These are phyloP conservation scores for Graphium colonna DNA, from an alignment of 2,888 invertebrate species.

Conservation along the genomic window DNA sequence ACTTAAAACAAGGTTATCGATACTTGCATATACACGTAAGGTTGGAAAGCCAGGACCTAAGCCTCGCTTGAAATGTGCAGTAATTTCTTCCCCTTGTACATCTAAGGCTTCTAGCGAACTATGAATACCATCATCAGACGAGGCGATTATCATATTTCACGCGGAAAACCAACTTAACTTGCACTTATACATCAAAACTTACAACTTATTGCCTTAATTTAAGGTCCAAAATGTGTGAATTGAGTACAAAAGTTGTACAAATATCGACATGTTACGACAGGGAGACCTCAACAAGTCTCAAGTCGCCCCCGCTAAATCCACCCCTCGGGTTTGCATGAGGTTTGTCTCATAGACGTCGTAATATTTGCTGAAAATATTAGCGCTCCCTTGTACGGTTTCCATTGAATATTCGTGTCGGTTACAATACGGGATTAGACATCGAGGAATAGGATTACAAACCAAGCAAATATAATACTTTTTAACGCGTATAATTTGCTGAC, in stretches of 20 bases:
- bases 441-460: no score
- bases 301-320: constrained; percentile 53
- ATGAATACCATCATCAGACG: constrained; percentile 74
- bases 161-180: constrained; percentile 22
- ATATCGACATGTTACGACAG: constrained; percentile 46
- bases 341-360: constrained; percentile 59
- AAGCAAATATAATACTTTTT: no score
- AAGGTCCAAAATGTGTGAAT: constrained; percentile 27
- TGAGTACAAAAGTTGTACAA: no score
- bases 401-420: constrained; percentile 30
- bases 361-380: constrained; percentile 71
- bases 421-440: background rate
- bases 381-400: constrained; percentile 36
- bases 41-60: constrained; percentile 9
- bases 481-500: no score
- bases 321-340: constrained; percentile 54
- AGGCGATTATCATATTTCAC: constrained; percentile 75
- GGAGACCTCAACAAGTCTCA: constrained; percentile 62
- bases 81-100: constrained; percentile 51
- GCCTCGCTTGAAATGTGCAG: constrained; percentile 50
- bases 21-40: constrained; percentile 5
- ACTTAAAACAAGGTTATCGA: background rate
- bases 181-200: constrained; percentile 14
- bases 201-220: constrained; percentile 17
- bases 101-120: constrained; percentile 62